Evolutionary conservation across 2,797 vertebrate genomes (phyloP).

Genomic region (Nasua narica): DNA sequence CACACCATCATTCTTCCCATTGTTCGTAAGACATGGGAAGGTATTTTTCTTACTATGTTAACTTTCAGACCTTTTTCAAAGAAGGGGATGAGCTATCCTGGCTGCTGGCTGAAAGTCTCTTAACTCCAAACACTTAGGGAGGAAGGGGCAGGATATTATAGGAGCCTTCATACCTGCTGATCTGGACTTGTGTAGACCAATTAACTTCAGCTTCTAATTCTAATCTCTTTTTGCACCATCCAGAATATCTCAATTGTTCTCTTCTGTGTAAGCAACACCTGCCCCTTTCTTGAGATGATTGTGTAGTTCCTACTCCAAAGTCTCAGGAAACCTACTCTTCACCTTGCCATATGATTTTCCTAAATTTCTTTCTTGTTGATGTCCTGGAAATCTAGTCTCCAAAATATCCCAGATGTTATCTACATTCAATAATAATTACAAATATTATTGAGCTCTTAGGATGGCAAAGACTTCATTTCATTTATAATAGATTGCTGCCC

Average conservation of each 20-base stretch:
- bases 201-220: not conserved
- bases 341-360: not conserved
- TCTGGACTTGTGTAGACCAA: not conserved
- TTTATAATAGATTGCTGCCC: not conserved
- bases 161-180: not conserved
- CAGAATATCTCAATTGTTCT: not conserved
- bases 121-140: not conserved
- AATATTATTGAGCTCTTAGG: not conserved
- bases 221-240: not conserved
- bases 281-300: not conserved
- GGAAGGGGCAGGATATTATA: not conserved
- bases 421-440: not conserved
- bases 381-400: not conserved
- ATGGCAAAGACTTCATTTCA: not conserved
- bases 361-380: not conserved
- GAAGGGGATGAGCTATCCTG: not conserved
- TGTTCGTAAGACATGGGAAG: not conserved
- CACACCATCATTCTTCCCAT: not conserved
- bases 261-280: not conserved
- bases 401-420: not conserved
- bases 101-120: not conserved
- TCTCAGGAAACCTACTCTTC: not conserved
- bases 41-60: not conserved
- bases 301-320: not conserved
- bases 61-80: not conserved